phyloP scores from a whole-genome alignment of 92 coral and sea anemone species.

The Desmophyllum pertusum region DNA sequence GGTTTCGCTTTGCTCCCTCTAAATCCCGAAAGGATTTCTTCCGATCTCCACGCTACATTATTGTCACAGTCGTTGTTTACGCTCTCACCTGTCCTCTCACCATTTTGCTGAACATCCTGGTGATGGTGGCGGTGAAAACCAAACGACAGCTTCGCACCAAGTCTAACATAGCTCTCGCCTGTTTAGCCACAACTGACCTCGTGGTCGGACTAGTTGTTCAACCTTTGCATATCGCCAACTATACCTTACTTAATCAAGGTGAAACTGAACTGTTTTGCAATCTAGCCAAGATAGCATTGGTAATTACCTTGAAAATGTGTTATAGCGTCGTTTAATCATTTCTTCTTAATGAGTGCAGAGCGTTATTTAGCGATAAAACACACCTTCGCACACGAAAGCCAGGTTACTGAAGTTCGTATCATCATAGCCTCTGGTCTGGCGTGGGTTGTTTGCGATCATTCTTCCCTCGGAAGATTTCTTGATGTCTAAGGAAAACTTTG shows the following conservation, averaged over 20 bases:
- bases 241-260: neutral
- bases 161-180: slow-evolving; percentile 2
- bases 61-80: neutral
- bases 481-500: too few species aligned
- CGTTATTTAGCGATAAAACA: neutral
- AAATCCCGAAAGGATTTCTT: neutral
- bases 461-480: neutral
- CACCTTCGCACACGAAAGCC: neutral
- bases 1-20: neutral
- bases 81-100: neutral
- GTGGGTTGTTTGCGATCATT: neutral
- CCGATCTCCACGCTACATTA: neutral
- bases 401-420: neutral
- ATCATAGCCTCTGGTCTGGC: neutral
- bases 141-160: slow-evolving; percentile 7
- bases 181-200: neutral
- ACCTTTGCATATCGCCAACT: neutral
- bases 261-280: neutral
- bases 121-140: neutral
- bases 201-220: neutral
- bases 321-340: neutral
- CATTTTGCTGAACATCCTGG: neutral
- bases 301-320: neutral
- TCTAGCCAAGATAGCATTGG: neutral
- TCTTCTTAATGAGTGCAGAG: neutral